These are phyloP conservation scores for Andrena praecox DNA, from an alignment of 2,888 invertebrate genomes.

Conservation along the genomic window DNA sequence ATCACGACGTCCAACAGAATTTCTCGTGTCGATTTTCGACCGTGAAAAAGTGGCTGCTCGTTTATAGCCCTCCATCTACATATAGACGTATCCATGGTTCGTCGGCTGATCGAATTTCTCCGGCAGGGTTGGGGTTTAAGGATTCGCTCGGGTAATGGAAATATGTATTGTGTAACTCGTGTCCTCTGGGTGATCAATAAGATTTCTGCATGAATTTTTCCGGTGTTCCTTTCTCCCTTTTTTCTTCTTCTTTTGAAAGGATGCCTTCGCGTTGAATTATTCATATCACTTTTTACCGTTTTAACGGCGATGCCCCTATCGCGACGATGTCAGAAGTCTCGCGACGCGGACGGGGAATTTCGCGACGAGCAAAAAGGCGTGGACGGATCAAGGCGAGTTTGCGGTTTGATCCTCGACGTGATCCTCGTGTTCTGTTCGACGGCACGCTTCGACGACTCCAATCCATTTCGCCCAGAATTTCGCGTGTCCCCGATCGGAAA, in stretches of 20 bases:
- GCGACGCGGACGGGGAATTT: constrained; percentile 28
- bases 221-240: neutral
- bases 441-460: constrained; percentile 74
- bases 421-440: constrained; percentile 73
- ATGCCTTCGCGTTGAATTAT: constrained; percentile 1
- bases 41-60: constrained; percentile 34
- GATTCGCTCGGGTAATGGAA: neutral
- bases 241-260: neutral
- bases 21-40: constrained; percentile 44
- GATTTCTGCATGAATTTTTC: neutral
- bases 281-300: neutral
- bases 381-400: constrained; percentile 59
- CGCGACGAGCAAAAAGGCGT: constrained; percentile 48
- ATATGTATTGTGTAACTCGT: too few species aligned
- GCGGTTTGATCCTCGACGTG: constrained; percentile 70
- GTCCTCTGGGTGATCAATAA: too few species aligned
- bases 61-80: constrained; percentile 19
- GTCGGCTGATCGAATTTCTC: neutral
- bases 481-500: constrained; percentile 41
- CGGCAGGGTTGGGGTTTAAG: neutral
- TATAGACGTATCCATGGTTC: neutral
- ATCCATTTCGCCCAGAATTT: constrained; percentile 64
- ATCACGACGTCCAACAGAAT: constrained; percentile 42
- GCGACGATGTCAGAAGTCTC: constrained; percentile 37
- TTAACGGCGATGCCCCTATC: constrained; percentile 24